phyloP scores from a whole-genome alignment of 1,140 invertebrate genomes.

The Pachyrhynchus sulphureomaculatus region DNA sequence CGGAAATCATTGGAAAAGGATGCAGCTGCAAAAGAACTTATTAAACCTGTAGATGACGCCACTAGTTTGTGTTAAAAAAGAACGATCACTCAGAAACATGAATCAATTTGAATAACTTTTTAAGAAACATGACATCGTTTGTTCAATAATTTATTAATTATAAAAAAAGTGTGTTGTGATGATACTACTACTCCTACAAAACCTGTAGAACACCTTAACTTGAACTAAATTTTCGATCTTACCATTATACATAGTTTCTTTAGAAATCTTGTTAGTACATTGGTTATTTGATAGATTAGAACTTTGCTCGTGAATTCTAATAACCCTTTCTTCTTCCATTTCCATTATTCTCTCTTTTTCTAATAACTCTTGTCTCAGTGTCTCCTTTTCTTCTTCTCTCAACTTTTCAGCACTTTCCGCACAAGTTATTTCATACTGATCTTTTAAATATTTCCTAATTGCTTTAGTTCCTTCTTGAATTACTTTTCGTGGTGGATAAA shows the following conservation, averaged over 20 bases:
- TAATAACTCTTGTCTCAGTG: conserved; percentile 1
- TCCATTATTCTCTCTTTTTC: background rate
- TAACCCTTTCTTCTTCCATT: conserved; percentile 13
- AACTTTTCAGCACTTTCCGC: conserved; percentile 4
- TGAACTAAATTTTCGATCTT: too few relatives aligned
- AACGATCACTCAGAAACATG: too few relatives aligned
- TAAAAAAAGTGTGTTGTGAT: too few relatives aligned
- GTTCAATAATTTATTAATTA: too few relatives aligned
- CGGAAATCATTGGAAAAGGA: too few relatives aligned
- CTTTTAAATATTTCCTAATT: conserved; percentile 38
- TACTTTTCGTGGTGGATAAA: conserved; percentile 39
- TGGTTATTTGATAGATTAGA: background rate
- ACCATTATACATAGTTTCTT: conserved; percentile 2
- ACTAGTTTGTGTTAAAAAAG: too few relatives aligned
- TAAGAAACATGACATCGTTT: too few relatives aligned
- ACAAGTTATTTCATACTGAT: conserved; percentile 32
- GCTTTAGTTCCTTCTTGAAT: conserved; percentile 39
- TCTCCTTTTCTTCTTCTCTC: conserved; percentile 2
- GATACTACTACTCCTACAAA: too few relatives aligned
- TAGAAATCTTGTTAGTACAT: background rate
- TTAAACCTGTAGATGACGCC: too few relatives aligned
- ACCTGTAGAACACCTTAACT: too few relatives aligned
- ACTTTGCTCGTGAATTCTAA: conserved; percentile 16
- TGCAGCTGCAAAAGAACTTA: too few relatives aligned
- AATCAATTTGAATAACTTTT: too few relatives aligned